Percentiles rank a stretch among this genome's conserved stretches.
Conservation (phyloP, 2,888 invertebrate genomes). For the Pocota personata region DNA sequence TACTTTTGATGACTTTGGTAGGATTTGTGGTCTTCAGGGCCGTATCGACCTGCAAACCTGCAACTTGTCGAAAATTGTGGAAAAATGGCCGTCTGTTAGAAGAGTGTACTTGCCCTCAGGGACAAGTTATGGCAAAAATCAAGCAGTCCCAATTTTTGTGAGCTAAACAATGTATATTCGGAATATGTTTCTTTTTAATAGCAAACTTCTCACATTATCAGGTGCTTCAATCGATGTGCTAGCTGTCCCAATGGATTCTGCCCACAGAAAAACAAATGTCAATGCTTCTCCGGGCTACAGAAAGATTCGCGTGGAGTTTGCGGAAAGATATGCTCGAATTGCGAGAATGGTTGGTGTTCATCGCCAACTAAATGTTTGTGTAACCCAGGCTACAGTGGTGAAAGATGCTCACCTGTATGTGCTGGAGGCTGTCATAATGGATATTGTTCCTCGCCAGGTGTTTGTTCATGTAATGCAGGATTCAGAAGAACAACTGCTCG, state of each 20-base stretch:
- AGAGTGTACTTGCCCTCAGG: background rate
- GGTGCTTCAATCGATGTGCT: background rate
- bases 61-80: background rate
- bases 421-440: background rate
- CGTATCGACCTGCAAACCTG: constrained; percentile 3
- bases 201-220: background rate
- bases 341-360: constrained; percentile 29
- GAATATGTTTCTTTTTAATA: background rate
- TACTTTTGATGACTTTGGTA: background rate
- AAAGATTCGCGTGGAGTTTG: background rate
- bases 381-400: background rate
- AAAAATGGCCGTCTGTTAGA: background rate
- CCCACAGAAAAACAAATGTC: background rate
- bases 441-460: background rate
- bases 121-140: background rate
- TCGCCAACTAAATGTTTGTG: background rate
- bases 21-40: background rate
- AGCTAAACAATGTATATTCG: background rate
- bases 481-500: too few species aligned
- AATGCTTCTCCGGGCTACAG: background rate
- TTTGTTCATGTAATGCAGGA: background rate
- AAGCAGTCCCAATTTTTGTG: background rate
- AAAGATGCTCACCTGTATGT: background rate
- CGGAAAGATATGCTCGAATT: background rate
- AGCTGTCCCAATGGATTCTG: constrained; percentile 23